Base-by-base conservation (phyloP, 2,797 vertebrate genomes). In the Eidolon dupreanum region DNA sequence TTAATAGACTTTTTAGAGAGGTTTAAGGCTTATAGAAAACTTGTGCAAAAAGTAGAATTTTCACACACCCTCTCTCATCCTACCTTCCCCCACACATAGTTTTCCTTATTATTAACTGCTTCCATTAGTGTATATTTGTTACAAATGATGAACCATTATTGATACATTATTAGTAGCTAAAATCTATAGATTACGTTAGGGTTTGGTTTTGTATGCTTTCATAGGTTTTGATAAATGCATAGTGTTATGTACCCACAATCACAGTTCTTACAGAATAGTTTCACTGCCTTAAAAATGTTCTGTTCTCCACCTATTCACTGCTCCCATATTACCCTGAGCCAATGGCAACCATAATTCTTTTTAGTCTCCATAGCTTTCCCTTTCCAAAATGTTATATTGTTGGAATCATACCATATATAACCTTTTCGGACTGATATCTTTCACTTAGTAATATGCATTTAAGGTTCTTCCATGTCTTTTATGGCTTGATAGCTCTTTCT, bases 31-130 rank as follows among this genome's bases (percentile, higher is more conserved):
- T 78, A 51, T 9, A 70, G 8, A 57, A 49, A 75, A 77, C 22
- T 43, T 93, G 1, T 82, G 4, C 10, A 93, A n/a, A 83, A 83
- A 53, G 33, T 53, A n/a, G n/a, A 81, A 16, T 74, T 87, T 83
- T 53, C 15, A 31, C 28, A 10, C 46, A 68, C 6, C 3, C 6
- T 22, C 31, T 92, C 17, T n/a, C 5, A 24, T 57, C 4, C 10
- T 49, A 31, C 0, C 2, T 3, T 1, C 1, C 17, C 46, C 4
- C 8, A 6, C 13, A 16, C 24, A 8, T 41, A 46, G 16, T 24
- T 66, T 68, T 1, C 7, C 15, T 51, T 51, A 51, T 88, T 57
- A 51, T 65, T 71, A 82, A 46, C 2, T 17, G 8, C 46, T 61
- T 83, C 22, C 6, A 7, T 88, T 74, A 75, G 0, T 41, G 5